phyloP scores from a whole-genome alignment of 2,113 vertebrate genomes.

The Oryzias javanicus region DNA sequence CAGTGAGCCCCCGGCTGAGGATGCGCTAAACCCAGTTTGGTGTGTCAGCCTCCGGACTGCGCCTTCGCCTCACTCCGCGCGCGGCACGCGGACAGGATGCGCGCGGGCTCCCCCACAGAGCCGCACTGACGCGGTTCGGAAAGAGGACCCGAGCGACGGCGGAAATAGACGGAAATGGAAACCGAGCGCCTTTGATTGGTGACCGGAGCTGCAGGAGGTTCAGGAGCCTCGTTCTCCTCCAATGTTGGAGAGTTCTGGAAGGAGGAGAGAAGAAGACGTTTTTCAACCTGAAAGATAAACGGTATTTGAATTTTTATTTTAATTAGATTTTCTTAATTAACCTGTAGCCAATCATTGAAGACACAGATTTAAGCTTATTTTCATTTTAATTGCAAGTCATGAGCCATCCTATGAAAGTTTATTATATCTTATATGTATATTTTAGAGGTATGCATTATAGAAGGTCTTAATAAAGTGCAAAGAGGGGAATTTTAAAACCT shows the following conservation, averaged over 20 bases:
- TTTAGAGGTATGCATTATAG: too few species aligned
- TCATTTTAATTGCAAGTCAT: too few species aligned
- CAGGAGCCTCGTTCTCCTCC: too few species aligned
- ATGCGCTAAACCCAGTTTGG: constrained; percentile 40
- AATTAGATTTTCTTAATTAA: constrained; percentile 8
- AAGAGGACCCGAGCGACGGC: constrained; percentile 3
- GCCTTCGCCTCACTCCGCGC: constrained; percentile 34
- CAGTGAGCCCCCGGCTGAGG: constrained; percentile 24
- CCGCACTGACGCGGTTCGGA: constrained; percentile 20
- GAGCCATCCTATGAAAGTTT: too few species aligned
- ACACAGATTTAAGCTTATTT: too few species aligned
- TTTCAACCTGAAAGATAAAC: constrained; percentile 41
- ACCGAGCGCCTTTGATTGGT: constrained; percentile 16
- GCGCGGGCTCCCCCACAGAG: constrained; percentile 13
- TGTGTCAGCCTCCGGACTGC: constrained; percentile 30
- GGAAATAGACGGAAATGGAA: constrained; percentile 45
- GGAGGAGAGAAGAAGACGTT: constrained; percentile 2
- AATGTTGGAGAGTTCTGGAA: too few species aligned
- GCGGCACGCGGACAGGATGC: constrained; percentile 41
- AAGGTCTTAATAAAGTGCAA: too few species aligned
- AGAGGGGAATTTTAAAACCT: background rate
- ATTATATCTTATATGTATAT: too few species aligned
- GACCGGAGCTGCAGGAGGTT: constrained; percentile 10
- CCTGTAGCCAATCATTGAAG: constrained; percentile 11
- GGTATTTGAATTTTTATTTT: background rate